phyloP scores from a whole-genome alignment of 1,140 invertebrate species.

The Centruroides vittatus region DNA sequence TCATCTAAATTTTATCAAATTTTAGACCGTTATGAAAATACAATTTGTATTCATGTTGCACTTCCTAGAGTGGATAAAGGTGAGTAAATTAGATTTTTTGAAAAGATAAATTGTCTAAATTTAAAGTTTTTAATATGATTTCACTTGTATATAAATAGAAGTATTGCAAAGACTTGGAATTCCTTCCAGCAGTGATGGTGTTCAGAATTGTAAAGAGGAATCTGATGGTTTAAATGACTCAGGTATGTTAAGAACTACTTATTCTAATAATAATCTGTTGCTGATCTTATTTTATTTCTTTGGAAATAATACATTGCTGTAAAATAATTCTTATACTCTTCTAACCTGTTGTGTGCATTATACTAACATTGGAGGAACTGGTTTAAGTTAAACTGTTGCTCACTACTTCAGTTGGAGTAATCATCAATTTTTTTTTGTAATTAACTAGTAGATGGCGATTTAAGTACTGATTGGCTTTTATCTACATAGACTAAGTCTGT shows the following conservation, averaged over 20 bases:
- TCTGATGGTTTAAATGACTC: background rate
- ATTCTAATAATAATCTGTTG: background rate
- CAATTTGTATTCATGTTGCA: conserved; percentile 42
- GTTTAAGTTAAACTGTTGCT: no score
- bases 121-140: background rate
- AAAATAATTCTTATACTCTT: no score
- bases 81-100: background rate
- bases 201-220: background rate
- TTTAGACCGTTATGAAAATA: conserved; percentile 39
- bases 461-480: no score
- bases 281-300: no score
- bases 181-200: background rate
- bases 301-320: no score
- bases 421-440: no score
- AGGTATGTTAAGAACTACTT: background rate
- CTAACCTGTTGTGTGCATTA: no score
- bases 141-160: background rate
- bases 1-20: conserved; percentile 30
- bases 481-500: no score
- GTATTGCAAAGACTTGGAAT: no score
- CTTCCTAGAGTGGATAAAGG: conserved; percentile 42
- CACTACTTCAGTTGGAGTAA: no score
- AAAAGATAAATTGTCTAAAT: background rate
- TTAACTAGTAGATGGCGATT: no score
- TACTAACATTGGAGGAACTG: no score